Conservation (phyloP, 2,888 invertebrate species). For the Sepiola atlantica region DNA sequence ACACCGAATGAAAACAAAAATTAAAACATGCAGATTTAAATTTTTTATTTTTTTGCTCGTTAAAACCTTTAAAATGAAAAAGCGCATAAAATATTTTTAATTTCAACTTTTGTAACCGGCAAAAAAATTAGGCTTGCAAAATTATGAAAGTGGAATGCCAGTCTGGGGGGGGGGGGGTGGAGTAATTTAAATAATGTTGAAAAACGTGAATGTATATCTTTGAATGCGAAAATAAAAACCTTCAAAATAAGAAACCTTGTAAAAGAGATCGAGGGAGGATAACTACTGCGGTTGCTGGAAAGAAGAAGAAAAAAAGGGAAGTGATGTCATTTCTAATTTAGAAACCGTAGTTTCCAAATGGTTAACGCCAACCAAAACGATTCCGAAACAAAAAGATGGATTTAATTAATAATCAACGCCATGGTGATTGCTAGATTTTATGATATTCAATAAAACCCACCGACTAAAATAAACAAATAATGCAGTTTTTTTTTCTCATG, state of each 20-base stretch:
- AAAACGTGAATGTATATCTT: background rate
- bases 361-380: background rate
- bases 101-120: too few relatives aligned
- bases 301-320: background rate
- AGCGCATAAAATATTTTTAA: too few relatives aligned
- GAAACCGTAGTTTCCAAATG: background rate
- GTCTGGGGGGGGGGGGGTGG: too few relatives aligned
- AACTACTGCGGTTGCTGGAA: background rate
- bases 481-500: background rate
- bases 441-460: background rate
- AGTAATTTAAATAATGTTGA: too few relatives aligned
- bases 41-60: too few relatives aligned
- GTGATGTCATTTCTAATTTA: constrained; percentile 32
- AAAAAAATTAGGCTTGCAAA: too few relatives aligned
- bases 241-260: background rate
- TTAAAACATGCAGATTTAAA: too few relatives aligned
- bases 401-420: background rate
- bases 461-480: background rate
- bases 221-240: background rate
- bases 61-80: too few relatives aligned
- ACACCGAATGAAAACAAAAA: too few relatives aligned
- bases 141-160: too few relatives aligned
- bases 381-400: background rate
- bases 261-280: background rate
- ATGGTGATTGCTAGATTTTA: background rate